Evolutionary conservation across 2,113 vertebrate genomes (phyloP), one percentile per base, ranked within the genome.

Genomic region (Apteryx owenii): DNA sequence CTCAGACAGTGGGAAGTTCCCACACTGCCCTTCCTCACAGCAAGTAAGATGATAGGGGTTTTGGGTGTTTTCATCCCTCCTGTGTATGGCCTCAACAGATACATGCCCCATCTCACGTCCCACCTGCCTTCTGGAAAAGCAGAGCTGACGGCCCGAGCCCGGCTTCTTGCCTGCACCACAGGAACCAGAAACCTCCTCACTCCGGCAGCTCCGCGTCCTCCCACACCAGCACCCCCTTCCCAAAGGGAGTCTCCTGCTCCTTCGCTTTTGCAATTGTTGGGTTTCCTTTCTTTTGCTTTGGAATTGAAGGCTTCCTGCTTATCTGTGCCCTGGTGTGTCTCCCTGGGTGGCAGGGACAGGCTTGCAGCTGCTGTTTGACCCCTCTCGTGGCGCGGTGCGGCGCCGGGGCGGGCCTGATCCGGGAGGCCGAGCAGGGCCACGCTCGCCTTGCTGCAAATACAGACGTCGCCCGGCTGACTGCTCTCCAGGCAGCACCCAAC

Each of bases 281-380:
- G 8, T 70, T 10, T 11, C 28, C 64, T 17, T 17, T 81, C 23
- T 91, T 89, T 69, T 38, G 18, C 12, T 23, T 26, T 5, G 38
- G 28, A 56, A 50, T 42, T 69, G 28, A 89, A 72, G 23, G 25
- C 70, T 75, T 85, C 21, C n/a, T 85, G 26, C 51, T 85, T 68
- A 15, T 48, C 33, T 50, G 12, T 71, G 29, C 13, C 28, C 46
- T 18, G 46, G 46, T 46, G 36, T 38, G 46, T 48, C 46, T 82
- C 20, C 60, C 0, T 0, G 42, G 53, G 12, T 36, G 22, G 22
- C 54, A 53, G 31, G 78, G 64, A 12, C 21, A 75, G 21, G 33
- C 46, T 70, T 28, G 12, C 50, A 58, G 26, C 69, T 75, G 48
- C 20, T 75, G 10, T 26, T 28, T 0, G 1, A 54, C 36, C 33